Conservation (phyloP, 2,797 vertebrate genomes). For the Dallia pectoralis region DNA sequence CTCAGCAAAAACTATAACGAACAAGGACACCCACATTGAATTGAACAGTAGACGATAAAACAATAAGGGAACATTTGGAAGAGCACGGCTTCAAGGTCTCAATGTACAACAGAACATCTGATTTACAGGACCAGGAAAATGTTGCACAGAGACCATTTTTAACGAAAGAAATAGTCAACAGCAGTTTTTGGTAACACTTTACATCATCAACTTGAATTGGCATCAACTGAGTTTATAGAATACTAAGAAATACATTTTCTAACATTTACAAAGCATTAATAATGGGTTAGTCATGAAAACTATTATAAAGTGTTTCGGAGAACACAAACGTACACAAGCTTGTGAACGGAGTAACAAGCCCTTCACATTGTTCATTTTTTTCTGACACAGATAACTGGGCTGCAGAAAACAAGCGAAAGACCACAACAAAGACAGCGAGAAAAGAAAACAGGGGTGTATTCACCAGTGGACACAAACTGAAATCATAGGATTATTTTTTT, state of each 20-base stretch:
- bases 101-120: neutral
- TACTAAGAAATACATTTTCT: slow-evolving; percentile 1
- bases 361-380: neutral
- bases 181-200: neutral
- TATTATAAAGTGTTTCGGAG: neutral
- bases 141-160: neutral
- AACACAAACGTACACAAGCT: neutral
- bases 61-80: slow-evolving; percentile 26
- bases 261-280: neutral
- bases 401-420: slow-evolving; percentile 47
- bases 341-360: neutral
- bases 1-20: slow-evolving; percentile 26
- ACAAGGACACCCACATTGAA: slow-evolving; percentile 44
- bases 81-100: neutral
- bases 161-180: neutral
- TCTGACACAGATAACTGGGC: slow-evolving; percentile 19
- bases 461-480: neutral
- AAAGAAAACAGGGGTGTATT: slow-evolving; percentile 7
- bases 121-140: neutral
- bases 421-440: slow-evolving; percentile 46
- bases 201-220: neutral
- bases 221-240: neutral
- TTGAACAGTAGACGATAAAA: slow-evolving; percentile 38
- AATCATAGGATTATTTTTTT: neutral
- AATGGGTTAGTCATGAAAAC: neutral